These are phyloP conservation scores for Salticus scenicus DNA, from an alignment of 2,888 invertebrate genomes.

Conservation along the genomic window DNA sequence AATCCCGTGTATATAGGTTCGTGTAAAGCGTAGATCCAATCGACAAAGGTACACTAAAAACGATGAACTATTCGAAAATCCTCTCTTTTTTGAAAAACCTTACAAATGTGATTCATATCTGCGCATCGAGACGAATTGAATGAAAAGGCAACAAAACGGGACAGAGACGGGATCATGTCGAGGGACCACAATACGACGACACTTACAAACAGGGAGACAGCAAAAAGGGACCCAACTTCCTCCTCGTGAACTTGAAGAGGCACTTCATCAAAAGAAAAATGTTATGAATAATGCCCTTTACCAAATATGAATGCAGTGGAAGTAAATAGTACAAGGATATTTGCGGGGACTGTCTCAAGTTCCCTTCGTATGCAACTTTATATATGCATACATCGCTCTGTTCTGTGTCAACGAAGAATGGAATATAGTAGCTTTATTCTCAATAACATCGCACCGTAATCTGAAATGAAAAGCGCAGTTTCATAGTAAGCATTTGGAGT, in stretches of 20 bases:
- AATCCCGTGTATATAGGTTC: not conserved
- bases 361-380: not conserved
- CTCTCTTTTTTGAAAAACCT: not conserved
- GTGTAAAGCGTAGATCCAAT: not conserved
- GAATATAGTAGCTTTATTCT: too few relatives aligned
- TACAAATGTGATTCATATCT: not conserved
- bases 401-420: too few relatives aligned
- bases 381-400: not conserved
- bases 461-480: too few relatives aligned
- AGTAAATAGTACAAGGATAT: constrained; percentile 15
- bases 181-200: constrained; percentile 1
- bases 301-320: not conserved
- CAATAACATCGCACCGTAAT: too few relatives aligned
- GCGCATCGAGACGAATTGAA: constrained; percentile 10
- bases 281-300: not conserved
- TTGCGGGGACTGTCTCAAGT: not conserved
- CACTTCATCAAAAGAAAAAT: constrained; percentile 11
- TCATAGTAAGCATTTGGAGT: too few relatives aligned
- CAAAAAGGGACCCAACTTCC: not conserved
- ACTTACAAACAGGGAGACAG: not conserved
- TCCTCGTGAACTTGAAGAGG: not conserved
- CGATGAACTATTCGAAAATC: constrained; percentile 3
- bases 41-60: not conserved
- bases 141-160: constrained; percentile 2
- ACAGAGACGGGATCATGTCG: not conserved